Conservation (phyloP, 1,140 invertebrate genomes). For the Sitophilus oryzae region DNA sequence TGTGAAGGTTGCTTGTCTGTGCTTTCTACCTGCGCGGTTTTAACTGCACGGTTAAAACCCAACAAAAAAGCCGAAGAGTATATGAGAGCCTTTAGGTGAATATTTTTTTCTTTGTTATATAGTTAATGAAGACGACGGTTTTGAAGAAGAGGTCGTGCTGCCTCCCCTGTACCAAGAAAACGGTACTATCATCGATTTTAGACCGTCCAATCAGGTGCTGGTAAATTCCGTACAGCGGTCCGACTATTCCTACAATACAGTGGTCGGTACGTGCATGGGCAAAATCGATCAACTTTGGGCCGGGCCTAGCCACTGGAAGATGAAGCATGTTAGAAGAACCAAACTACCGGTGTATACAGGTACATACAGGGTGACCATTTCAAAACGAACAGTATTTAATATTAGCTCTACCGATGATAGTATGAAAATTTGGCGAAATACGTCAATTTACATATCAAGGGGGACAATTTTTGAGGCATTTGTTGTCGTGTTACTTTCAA, state of each 20-base stretch:
- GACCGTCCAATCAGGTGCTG: constrained; percentile 35
- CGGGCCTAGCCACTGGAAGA: constrained; percentile 69
- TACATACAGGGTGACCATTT: too few species aligned
- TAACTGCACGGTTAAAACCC: too few species aligned
- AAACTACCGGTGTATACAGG: constrained; percentile 7
- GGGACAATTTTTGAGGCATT: too few species aligned
- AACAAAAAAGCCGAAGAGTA: too few species aligned
- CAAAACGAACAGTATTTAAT: too few species aligned
- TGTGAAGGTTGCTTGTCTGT: too few species aligned
- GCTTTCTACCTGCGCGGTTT: too few species aligned
- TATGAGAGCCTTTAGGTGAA: neutral
- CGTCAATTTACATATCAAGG: too few species aligned
- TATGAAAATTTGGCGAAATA: too few species aligned
- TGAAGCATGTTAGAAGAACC: constrained; percentile 45
- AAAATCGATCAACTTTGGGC: constrained; percentile 56
- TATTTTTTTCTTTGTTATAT: neutral
- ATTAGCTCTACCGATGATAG: too few species aligned
- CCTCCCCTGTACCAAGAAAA: constrained; percentile 23
- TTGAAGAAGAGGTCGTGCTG: constrained; percentile 14
- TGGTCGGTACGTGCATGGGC: constrained; percentile 44
- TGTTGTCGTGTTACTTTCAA: too few species aligned
- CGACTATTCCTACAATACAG: constrained; percentile 67
- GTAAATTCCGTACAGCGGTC: constrained; percentile 37
- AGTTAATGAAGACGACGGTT: constrained; percentile 16
- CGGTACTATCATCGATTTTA: constrained; percentile 43